Conservation (phyloP, 2,797 vertebrate species). For the Cirrhinus mrigala region DNA sequence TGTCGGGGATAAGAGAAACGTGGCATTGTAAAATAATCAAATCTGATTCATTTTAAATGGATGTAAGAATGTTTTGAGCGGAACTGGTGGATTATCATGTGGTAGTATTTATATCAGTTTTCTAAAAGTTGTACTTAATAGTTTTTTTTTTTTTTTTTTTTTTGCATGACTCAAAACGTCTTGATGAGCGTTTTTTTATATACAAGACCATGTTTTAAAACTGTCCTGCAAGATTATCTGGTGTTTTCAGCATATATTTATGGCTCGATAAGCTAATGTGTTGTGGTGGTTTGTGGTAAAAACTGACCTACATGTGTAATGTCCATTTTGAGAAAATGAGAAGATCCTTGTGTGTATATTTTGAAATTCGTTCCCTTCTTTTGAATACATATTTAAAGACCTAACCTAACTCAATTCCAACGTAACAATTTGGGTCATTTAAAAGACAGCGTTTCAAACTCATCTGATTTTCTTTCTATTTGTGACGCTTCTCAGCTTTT, state of each 20-base stretch:
- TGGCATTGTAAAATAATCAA: conserved; percentile 48
- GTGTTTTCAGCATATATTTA: conserved; percentile 76
- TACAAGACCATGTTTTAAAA: conserved; percentile 67
- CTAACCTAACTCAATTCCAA: conserved; percentile 20
- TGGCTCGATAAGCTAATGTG: conserved; percentile 82
- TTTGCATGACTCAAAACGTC: conserved; percentile 61
- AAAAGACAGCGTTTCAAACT: conserved; percentile 27
- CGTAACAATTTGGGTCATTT: conserved; percentile 30
- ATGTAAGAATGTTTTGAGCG: conserved; percentile 43
- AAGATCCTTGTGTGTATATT: conserved; percentile 63
- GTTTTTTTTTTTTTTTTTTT: conserved; percentile 55
- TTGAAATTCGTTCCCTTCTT: conserved; percentile 53
- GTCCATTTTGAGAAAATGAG: conserved; percentile 66
- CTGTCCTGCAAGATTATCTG: conserved; percentile 73
- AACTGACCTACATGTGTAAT: conserved; percentile 68
- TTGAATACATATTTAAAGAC: conserved; percentile 57
- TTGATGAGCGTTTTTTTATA: conserved; percentile 36
- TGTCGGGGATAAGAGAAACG: not conserved
- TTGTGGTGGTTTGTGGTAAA: conserved; percentile 73
- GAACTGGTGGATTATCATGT: conserved; percentile 42
- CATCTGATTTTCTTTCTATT: conserved; percentile 41
- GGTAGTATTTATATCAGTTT: conserved; percentile 58
- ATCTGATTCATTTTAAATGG: conserved; percentile 13
- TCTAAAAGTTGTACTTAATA: conserved; percentile 44
- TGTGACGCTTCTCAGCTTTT: conserved; percentile 55